These are phyloP conservation scores for Psilopsiagon aurifrons DNA, from an alignment of 2,113 vertebrate genomes.

Conservation along the genomic window DNA sequence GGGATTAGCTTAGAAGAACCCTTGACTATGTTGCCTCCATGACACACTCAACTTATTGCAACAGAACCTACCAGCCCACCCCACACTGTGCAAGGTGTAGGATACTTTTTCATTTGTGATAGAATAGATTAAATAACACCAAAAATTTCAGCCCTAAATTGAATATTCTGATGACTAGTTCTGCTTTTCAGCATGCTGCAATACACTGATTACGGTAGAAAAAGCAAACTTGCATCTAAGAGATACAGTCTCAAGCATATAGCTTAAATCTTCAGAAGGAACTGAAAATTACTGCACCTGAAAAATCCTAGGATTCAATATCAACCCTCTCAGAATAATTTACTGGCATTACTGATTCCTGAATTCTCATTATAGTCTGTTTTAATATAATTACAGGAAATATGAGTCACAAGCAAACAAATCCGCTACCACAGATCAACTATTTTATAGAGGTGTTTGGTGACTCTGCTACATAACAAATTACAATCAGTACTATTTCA, in stretches of 20 bases:
- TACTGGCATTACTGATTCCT: background rate
- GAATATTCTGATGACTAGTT: background rate
- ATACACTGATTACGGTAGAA: background rate
- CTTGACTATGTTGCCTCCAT: too few relatives aligned
- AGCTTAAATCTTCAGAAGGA: background rate
- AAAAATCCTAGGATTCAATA: background rate
- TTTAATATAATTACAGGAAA: background rate
- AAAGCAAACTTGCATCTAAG: background rate
- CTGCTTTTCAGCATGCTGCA: background rate
- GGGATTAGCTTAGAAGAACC: background rate
- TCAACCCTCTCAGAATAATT: background rate
- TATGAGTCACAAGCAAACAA: background rate
- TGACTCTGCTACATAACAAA: background rate
- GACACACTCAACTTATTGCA: background rate
- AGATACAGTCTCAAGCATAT: background rate
- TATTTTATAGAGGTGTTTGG: background rate
- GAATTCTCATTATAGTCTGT: background rate
- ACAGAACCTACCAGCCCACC: background rate
- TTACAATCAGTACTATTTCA: background rate
- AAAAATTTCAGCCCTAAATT: background rate
- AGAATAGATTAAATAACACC: background rate
- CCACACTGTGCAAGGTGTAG: rapidly evolving
- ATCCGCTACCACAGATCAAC: background rate
- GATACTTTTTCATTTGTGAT: background rate
- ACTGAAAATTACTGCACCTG: background rate